Base-by-base conservation (phyloP, 2,113 vertebrate species). In the Pycnonotus jocosus region DNA sequence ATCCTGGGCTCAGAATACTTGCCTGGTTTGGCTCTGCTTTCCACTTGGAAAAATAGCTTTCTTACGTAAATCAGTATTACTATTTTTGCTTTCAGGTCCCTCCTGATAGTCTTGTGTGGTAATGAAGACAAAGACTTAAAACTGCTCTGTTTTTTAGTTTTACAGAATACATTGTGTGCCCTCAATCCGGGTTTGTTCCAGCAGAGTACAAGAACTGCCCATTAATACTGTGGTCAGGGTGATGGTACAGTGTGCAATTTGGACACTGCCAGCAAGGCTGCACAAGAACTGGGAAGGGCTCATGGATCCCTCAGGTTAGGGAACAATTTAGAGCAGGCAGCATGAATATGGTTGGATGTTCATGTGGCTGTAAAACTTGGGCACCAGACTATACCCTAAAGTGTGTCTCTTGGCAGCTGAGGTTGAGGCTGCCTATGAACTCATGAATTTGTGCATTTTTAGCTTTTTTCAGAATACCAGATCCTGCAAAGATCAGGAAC, bases 361-460 rank as follows among this genome's bases (percentile, higher is more conserved):
- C 27, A 7, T 0, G 4, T 22, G 25, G n/a, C 35, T 3, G 4
- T 27, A 35, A 31, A 61, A 18, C 22, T 0, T 21, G 38, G 53
- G 38, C 33, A 77, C 40, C 47, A 5, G 23, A 12, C 40, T 42
- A 28, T n/a, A 13, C 25, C 38, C 53, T 11, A 1, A 10, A 31
- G 6, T 2, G 4, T 2, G 13, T 35, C 42, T 20, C 2, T 5
- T 35, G 31, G 60, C 40, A n/a, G 64, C 28, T 0, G 0, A 18
- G 19, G 7, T 12, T 11, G 48, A 30, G 45, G 56, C 74, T 82
- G 83, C 27, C 15, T 13, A 15, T 14, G 33, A 33, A 23, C n/a
- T 84, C 22, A 14, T 4, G 4, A 45, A 21, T 33, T 58, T 0
- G 0, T 15, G 25, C 66, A 51, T 33, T 65, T 82, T 2, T 3